Base-by-base conservation (phyloP, 2,888 invertebrate genomes). In the Lithophane ornitopus region DNA sequence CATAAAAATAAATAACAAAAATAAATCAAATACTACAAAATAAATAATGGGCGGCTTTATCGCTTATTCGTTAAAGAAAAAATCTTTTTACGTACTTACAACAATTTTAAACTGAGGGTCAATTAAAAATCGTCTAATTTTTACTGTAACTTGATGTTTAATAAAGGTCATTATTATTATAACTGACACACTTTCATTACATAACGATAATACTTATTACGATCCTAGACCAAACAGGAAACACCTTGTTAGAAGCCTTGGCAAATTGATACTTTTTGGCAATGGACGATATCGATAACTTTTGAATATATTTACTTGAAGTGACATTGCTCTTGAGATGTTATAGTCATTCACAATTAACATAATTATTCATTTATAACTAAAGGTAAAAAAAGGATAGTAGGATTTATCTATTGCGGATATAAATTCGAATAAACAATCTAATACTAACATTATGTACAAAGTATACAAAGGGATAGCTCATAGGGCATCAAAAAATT, bases 201-300 rank as follows among this genome's bases (percentile, higher is more conserved):
- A 34, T 28, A n/a, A 70, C 46, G 22, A 19, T 62, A 26, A 22
- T n/a, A 39, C 19, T 0, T 49, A 26, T 44, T 68, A 28, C 12
- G 41, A 49, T 41, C 6, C 7, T n/a, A 65, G 19, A 66, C 7
- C 2, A 59, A 26, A 54, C 66, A 70, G 79, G 80, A 80, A 80
- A 52, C 2, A 62, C 80, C 80, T 80, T 79, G 80, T n/a, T 16
- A 0, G 19, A 67, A 70, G 2, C 80, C 79, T 80, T 79, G 80
- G 52, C 16, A 67, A 75, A 61, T n/a, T 80, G 19, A 52, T 49
- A 62, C 19, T 65, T 26, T 41, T 69, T 75, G 79, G 79, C 80
- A 79, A 79, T 80, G 79, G 22, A 9, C 7, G n/a, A 7, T n/a
- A 74, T 74, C 44, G 28, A 68, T 58, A 58, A n/a, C 12, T 63